These are phyloP conservation scores for Geopemphigus sp. DNA, from an alignment of 1,140 invertebrate genomes.

Conservation along the genomic window DNA sequence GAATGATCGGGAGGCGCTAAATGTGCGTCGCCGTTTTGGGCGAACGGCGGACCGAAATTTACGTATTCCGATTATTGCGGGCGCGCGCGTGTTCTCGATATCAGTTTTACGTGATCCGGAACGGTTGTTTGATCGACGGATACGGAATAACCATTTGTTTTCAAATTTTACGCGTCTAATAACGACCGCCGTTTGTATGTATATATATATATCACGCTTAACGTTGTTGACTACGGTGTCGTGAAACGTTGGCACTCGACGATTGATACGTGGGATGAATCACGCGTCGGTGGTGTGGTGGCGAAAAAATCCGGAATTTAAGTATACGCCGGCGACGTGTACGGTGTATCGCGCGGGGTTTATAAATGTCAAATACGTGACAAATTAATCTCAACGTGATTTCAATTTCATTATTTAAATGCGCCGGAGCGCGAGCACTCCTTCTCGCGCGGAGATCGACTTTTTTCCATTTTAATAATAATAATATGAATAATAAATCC, in stretches of 20 bases:
- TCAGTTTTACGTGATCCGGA: too few relatives aligned
- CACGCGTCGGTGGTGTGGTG: too few relatives aligned
- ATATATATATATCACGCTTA: background rate
- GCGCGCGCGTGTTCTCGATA: too few relatives aligned
- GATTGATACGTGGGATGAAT: background rate
- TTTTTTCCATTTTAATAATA: background rate
- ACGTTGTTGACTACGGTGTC: background rate
- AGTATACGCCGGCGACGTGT: background rate
- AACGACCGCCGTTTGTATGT: too few relatives aligned
- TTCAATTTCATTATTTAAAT: slow-evolving; percentile 30
- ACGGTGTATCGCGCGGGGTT: background rate
- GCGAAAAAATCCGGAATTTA: background rate
- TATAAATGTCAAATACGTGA: slow-evolving; percentile 14
- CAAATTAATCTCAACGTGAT: slow-evolving; percentile 6
- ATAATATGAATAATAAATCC: background rate
- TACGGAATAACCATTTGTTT: too few relatives aligned
- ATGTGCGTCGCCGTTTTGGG: too few relatives aligned
- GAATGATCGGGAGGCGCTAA: too few relatives aligned
- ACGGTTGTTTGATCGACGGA: too few relatives aligned
- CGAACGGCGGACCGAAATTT: too few relatives aligned
- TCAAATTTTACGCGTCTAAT: too few relatives aligned
- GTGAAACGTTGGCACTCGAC: background rate
- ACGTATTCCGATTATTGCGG: too few relatives aligned
- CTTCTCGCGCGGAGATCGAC: background rate
- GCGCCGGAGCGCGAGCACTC: background rate